Percentiles rank a stretch among this genome's conserved stretches.
Conservation (phyloP, 2,113 vertebrate genomes). For the Bufo bufo region DNA sequence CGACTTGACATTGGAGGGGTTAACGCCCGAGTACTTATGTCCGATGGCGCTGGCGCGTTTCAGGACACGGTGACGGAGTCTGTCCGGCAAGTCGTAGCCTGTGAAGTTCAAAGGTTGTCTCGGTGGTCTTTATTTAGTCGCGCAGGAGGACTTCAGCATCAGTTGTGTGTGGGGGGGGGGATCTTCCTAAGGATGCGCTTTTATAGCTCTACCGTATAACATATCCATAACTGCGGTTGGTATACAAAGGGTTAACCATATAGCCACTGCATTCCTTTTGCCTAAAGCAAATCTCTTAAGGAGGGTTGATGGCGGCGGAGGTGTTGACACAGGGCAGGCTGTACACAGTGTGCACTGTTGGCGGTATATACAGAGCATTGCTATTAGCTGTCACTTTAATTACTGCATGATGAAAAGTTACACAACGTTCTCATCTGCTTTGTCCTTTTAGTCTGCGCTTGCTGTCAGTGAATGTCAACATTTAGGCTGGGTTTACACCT, state of each 20-base stretch:
- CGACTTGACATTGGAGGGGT: neutral
- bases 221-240: neutral
- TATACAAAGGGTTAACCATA: too few species aligned
- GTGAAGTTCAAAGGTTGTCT: neutral
- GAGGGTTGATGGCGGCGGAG: neutral
- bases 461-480: neutral
- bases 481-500: too few species aligned
- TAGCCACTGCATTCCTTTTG: conserved; percentile 1
- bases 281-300: neutral
- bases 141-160: neutral
- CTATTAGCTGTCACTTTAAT: neutral
- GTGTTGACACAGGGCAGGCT: neutral
- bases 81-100: neutral
- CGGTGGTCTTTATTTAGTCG: neutral
- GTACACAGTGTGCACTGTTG: neutral
- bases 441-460: neutral
- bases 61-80: neutral
- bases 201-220: too few species aligned
- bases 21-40: neutral
- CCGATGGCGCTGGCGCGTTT: neutral
- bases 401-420: neutral
- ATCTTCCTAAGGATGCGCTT: too few species aligned
- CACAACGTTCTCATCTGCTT: neutral
- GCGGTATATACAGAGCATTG: neutral
- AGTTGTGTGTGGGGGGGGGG: neutral